These are phyloP conservation scores for Andrena dorsata DNA, from an alignment of 2,888 invertebrate species.

Conservation along the genomic window DNA sequence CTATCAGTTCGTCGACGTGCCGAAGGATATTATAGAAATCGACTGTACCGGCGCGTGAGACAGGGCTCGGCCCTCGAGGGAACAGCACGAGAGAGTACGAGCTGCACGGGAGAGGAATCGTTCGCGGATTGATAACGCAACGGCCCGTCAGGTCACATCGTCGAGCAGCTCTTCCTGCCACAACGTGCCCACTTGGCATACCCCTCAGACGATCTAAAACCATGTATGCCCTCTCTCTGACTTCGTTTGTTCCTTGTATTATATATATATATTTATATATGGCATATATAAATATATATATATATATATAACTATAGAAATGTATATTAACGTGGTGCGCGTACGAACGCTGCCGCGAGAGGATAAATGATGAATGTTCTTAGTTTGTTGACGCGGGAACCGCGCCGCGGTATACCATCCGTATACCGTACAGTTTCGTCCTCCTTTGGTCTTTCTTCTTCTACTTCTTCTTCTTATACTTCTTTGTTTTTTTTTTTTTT, in stretches of 20 bases:
- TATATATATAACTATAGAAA: conserved; percentile 39
- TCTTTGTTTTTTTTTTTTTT: conserved; percentile 42
- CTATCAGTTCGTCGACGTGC: conserved; percentile 99
- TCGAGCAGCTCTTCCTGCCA: conserved; percentile 70
- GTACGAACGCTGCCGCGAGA: conserved; percentile 29
- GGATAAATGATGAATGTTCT: conserved; percentile 36
- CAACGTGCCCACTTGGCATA: conserved; percentile 74
- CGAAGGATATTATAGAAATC: conserved; percentile 98
- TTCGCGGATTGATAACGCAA: conserved; percentile 37
- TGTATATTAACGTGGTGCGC: conserved; percentile 50
- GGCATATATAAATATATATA: conserved; percentile 53
- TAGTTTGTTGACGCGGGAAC: conserved; percentile 26
- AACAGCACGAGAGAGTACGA: conserved; percentile 53
- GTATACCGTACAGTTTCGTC: conserved; percentile 58
- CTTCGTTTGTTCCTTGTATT: conserved; percentile 74
- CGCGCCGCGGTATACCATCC: conserved; percentile 36
- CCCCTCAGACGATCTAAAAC: conserved; percentile 76
- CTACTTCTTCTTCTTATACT: conserved; percentile 9
- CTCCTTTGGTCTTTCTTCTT: conserved; percentile 64
- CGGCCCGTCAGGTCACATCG: conserved; percentile 47
- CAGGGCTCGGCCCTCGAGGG: conserved; percentile 75
- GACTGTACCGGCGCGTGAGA: conserved; percentile 96
- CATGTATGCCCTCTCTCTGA: conserved; percentile 64
- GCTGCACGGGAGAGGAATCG: conserved; percentile 50
- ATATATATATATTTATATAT: conserved; percentile 45